Evolutionary conservation across 2,888 invertebrate genomes (phyloP).

Genomic region (Cataglyphis cursor): DNA sequence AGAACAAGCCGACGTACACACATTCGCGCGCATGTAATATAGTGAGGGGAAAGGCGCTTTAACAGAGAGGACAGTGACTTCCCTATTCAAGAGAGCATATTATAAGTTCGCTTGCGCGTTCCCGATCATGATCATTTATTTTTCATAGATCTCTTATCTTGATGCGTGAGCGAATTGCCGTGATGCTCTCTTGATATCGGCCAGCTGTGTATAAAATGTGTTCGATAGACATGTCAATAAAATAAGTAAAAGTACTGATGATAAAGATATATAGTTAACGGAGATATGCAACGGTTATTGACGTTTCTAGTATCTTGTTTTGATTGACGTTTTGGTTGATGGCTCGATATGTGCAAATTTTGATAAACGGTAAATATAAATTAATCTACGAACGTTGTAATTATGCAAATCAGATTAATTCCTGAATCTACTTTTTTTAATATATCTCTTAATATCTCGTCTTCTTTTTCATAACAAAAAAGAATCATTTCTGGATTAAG

Average conservation of each 20-base stretch:
- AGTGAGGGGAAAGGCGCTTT: constrained; percentile 49
- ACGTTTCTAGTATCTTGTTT: not conserved
- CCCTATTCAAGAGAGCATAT: constrained; percentile 18
- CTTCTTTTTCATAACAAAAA: not conserved
- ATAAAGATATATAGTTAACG: constrained; percentile 17
- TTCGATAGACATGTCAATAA: constrained; percentile 11
- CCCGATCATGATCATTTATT: constrained; percentile 45
- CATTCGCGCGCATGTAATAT: not conserved
- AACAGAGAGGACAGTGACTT: constrained; percentile 30
- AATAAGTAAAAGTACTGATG: constrained; percentile 15
- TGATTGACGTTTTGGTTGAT: not conserved
- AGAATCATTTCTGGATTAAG: not conserved
- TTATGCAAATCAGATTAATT: constrained; percentile 11
- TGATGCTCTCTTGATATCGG: constrained; percentile 21
- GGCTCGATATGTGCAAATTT: not conserved
- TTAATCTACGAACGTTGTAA: too few species aligned
- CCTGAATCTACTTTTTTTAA: not conserved
- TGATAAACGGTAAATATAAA: not conserved
- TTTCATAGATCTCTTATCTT: constrained; percentile 46
- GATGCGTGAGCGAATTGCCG: constrained; percentile 37
- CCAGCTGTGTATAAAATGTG: constrained; percentile 7
- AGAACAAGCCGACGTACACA: constrained; percentile 3
- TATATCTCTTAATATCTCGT: not conserved
- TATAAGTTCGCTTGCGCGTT: constrained; percentile 34
- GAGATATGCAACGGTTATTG: constrained; percentile 17